A percentile compares a stretch with the other conserved stretches of the same genome.
These are phyloP conservation scores for Protophormia terraenovae DNA, from an alignment of 2,888 invertebrate species.

Conservation along the genomic window DNA sequence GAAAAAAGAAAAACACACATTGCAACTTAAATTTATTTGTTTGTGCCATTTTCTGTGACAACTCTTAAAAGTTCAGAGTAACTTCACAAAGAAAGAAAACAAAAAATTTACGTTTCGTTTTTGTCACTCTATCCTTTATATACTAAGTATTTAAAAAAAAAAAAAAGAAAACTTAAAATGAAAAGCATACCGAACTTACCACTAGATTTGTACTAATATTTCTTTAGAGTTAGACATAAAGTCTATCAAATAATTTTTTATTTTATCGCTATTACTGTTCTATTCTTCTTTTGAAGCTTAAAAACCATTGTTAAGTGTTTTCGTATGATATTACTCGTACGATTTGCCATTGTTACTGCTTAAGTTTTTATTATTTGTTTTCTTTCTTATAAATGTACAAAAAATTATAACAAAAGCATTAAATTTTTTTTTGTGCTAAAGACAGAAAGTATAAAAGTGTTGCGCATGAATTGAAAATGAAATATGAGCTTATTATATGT, in stretches of 20 bases:
- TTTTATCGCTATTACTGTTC: background rate
- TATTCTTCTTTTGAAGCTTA: constrained; percentile 23
- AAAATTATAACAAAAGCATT: constrained; percentile 26
- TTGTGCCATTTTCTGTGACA: constrained; percentile 63
- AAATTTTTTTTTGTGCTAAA: background rate
- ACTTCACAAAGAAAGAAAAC: constrained; percentile 5
- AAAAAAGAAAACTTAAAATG: background rate
- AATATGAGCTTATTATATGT: constrained; percentile 65
- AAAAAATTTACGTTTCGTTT: constrained; percentile 10
- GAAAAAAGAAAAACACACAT: constrained; percentile 1
- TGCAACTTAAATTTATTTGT: constrained; percentile 56
- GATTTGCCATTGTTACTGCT: constrained; percentile 48
- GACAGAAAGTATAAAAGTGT: constrained; percentile 33
- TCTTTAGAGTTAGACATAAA: constrained; percentile 50
- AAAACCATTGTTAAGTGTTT: constrained; percentile 42
- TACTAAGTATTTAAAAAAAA: background rate
- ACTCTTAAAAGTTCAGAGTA: constrained; percentile 48
- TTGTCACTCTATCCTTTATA: background rate
- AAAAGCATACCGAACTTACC: constrained; percentile 6
- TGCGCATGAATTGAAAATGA: constrained; percentile 67
- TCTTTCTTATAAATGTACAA: background rate
- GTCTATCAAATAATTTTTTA: constrained; percentile 35
- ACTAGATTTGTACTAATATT: constrained; percentile 27
- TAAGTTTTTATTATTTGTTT: constrained; percentile 38
- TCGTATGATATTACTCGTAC: background rate